Base-by-base conservation (phyloP, 2,113 vertebrate genomes). In the Pachyramphus minor region DNA sequence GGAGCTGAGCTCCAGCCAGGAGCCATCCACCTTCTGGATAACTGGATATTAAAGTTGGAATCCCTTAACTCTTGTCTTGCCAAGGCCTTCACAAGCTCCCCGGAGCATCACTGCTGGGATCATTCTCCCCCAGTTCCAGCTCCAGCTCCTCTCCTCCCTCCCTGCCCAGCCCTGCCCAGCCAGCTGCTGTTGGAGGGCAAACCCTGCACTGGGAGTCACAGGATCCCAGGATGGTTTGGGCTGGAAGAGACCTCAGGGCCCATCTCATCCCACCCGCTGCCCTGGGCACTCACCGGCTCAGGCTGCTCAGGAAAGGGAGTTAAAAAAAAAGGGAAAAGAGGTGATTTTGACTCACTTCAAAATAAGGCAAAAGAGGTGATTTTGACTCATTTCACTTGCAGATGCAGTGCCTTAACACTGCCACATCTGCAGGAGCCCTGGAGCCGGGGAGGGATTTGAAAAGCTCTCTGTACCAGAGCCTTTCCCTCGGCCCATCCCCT, bases 1-100 rank as follows among this genome's bases (percentile, higher is more conserved):
- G 58, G 33, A 5, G 49, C 33, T 5, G n/a, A 25, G 14, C 45
- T 14, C 2, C 0, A 73, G 60, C 71, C 14, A 0, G n/a, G 77
- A n/a, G n/a, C n/a, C n/a, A n/a, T n/a, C 45, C 35, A 8, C 56
- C 9, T 22, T 15, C 71, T 9, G 37, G 18, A 18, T 21, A 27
- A 22, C 25, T 47, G 22, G n/a, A 4, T 56, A 5, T 20, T 25
- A 6, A 21, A 37, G 24, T 66, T 22, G 9, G 24, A 17, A 53
- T n/a, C 62, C 45, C n/a, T 41, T 18, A 23, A 14, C 27, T 49
- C 47, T 31, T 75, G 64, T 8, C 52, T 24, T n/a, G 50, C 63
- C 1, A 2, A 55, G 35, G n/a, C n/a, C 39, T 53, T 56, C 27
- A 1, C n/a, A 18, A 21, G 30, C 42, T 53, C 49, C 73, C 44